Evolutionary conservation across 2,113 vertebrate genomes (phyloP).

Genomic region (Pomatorhinus ruficollis): DNA sequence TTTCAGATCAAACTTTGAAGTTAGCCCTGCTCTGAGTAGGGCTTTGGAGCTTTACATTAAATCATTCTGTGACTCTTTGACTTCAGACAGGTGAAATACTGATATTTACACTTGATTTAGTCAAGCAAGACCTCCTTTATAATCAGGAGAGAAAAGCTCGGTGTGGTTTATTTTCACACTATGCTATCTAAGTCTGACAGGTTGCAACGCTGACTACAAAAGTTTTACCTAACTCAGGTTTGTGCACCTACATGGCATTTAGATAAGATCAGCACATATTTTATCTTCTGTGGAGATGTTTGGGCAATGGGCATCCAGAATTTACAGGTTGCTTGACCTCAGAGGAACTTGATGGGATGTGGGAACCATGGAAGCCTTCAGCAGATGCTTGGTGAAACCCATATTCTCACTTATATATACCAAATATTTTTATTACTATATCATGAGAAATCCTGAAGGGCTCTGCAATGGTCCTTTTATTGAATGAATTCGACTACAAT

Average conservation of each 20-base stretch:
- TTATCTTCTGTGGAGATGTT: background rate
- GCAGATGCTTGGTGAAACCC: background rate
- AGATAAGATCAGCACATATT: background rate
- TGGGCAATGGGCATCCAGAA: background rate
- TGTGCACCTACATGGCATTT: rapidly evolving
- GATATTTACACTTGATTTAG: background rate
- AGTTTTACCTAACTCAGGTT: background rate
- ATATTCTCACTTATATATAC: background rate
- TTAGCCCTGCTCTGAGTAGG: background rate
- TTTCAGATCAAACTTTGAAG: background rate
- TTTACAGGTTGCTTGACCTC: background rate
- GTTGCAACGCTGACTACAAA: background rate
- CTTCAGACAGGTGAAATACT: background rate
- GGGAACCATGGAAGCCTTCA: background rate
- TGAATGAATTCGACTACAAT: background rate
- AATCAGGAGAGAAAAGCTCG: background rate
- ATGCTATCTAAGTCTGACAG: background rate
- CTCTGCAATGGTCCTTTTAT: background rate
- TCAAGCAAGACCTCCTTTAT: background rate
- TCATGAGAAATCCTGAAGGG: background rate
- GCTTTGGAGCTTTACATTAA: background rate
- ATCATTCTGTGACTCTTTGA: background rate
- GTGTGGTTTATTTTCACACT: background rate
- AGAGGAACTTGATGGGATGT: background rate
- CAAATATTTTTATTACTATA: background rate